Conservation (phyloP, 1,140 invertebrate genomes). For the Ceratina calcarata region DNA sequence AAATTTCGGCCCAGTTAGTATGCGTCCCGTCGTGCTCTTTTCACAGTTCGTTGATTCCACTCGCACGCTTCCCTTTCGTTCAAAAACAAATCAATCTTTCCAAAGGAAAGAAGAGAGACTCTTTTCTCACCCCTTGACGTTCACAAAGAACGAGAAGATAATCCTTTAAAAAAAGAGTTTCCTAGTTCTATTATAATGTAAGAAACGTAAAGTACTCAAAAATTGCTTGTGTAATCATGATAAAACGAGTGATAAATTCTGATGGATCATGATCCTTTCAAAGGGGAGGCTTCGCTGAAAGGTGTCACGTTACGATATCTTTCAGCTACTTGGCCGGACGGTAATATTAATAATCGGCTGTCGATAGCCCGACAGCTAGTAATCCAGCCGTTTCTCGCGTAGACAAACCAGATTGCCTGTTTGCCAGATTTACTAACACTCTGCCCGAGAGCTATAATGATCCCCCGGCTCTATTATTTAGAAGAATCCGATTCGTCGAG, state of each 20-base stretch:
- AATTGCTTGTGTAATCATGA: too few species aligned
- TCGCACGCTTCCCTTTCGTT: not conserved
- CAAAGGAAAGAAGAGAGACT: too few species aligned
- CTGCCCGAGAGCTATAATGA: conserved; percentile 22
- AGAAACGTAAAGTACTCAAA: too few species aligned
- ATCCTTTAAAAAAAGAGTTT: too few species aligned
- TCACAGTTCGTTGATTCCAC: conserved; percentile 59
- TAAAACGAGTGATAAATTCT: too few species aligned
- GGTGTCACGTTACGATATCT: conserved; percentile 60
- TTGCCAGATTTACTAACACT: conserved; percentile 25
- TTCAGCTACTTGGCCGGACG: conserved; percentile 33
- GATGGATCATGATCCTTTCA: too few species aligned
- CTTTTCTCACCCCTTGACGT: too few species aligned
- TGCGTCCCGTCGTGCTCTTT: conserved; percentile 54
- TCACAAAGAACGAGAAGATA: too few species aligned
- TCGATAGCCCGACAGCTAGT: conserved; percentile 12
- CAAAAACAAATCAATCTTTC: too few species aligned
- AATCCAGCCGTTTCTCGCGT: conserved; percentile 5
- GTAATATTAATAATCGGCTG: conserved; percentile 51
- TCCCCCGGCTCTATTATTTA: not conserved
- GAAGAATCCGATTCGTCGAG: too few species aligned
- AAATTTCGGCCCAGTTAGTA: conserved; percentile 57
- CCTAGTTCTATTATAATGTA: too few species aligned
- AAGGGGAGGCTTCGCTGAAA: conserved; percentile 32
- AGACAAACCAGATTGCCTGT: conserved; percentile 30